phyloP scores from a whole-genome alignment of 1,140 invertebrate genomes.

The Drosophila ohnishii region DNA sequence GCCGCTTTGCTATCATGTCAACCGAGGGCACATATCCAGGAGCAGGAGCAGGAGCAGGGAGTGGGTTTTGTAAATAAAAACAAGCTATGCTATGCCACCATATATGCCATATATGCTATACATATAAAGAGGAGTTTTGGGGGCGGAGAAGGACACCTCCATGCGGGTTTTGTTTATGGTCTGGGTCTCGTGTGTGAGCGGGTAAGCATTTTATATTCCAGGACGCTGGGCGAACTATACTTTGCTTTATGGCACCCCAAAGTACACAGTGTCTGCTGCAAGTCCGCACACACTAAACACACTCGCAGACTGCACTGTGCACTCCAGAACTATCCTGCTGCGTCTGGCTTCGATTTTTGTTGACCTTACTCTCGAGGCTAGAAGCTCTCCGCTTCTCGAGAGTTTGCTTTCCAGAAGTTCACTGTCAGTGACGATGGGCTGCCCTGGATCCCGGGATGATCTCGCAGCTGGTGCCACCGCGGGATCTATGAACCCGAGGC shows the following conservation, averaged over 20 bases:
- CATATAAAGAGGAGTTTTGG: conserved; percentile 5
- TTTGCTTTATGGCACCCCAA: conserved; percentile 80
- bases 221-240: conserved; percentile 61
- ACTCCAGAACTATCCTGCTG: conserved; percentile 47
- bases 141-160: conserved; percentile 16
- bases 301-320: conserved; percentile 9
- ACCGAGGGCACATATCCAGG: conserved; percentile 53
- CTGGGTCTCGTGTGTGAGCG: conserved; percentile 51
- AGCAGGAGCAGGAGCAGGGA: background rate
- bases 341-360: conserved; percentile 58
- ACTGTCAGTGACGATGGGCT: conserved; percentile 11
- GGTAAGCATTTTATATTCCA: conserved; percentile 67
- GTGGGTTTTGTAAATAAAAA: conserved; percentile 74
- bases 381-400: conserved; percentile 12
- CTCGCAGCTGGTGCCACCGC: conserved; percentile 29
- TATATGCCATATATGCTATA: conserved; percentile 17
- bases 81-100: conserved; percentile 43
- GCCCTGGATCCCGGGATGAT: conserved; percentile 24
- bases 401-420: conserved; percentile 18
- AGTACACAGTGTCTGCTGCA: conserved; percentile 61
- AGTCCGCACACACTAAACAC: conserved; percentile 27
- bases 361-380: conserved; percentile 56
- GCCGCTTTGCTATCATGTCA: conserved; percentile 64
- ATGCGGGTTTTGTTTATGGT: conserved; percentile 72
- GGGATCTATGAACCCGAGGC: conserved; percentile 11